Conservation (phyloP, 2,888 invertebrate genomes). For the Arenicola marina region DNA sequence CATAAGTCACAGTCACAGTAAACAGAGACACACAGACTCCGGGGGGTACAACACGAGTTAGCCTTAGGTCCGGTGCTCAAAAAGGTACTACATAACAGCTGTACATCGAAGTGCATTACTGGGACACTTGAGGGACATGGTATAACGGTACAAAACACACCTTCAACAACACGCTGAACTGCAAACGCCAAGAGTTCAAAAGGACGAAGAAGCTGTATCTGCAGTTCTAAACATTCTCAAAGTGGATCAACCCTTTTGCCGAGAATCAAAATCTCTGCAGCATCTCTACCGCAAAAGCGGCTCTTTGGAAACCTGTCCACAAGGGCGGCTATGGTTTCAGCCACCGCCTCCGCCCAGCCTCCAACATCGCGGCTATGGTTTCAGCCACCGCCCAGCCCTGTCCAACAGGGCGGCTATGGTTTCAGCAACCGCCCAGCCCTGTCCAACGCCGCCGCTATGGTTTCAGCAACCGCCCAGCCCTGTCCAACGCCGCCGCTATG, state of each 20-base stretch:
- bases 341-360: too few relatives aligned
- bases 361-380: too few relatives aligned
- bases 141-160: not conserved
- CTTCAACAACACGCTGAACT: conserved; percentile 9
- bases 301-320: too few relatives aligned
- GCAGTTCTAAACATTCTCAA: conserved; percentile 16
- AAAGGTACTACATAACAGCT: conserved; percentile 19
- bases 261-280: conserved; percentile 12
- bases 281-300: conserved; percentile 17
- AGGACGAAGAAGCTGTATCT: conserved; percentile 24
- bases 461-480: too few relatives aligned
- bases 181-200: conserved; percentile 13
- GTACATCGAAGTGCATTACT: conserved; percentile 18
- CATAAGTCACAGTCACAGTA: conserved; percentile 18
- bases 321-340: too few relatives aligned
- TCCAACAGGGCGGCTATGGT: too few relatives aligned
- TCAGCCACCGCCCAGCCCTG: too few relatives aligned
- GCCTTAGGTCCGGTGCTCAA: conserved; percentile 10
- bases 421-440: too few relatives aligned
- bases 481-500: too few relatives aligned
- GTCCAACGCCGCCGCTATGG: too few relatives aligned
- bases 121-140: conserved; percentile 11
- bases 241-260: conserved; percentile 24
- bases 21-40: conserved; percentile 22
- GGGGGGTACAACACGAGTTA: conserved; percentile 13